These are phyloP conservation scores for Lasioglossum marginatum DNA, from an alignment of 2,888 invertebrate genomes.

Conservation along the genomic window DNA sequence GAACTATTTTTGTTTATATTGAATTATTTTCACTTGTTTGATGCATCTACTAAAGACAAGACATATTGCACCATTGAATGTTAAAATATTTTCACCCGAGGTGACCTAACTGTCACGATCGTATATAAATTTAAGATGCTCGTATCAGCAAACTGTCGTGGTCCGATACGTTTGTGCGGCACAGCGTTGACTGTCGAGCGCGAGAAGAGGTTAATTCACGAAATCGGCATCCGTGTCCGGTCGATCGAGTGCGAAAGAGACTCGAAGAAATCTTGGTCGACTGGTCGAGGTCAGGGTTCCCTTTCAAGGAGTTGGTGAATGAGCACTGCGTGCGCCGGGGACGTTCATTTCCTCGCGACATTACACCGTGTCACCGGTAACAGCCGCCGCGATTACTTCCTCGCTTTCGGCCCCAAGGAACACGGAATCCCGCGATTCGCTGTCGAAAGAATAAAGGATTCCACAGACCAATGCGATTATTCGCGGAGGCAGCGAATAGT, in stretches of 20 bases:
- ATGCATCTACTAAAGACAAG: neutral
- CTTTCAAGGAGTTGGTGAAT: conserved; percentile 32
- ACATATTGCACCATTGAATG: neutral
- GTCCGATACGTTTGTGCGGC: neutral
- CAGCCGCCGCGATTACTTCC: conserved; percentile 60
- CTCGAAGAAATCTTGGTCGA: conserved; percentile 52
- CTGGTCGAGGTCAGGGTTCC: conserved; percentile 68
- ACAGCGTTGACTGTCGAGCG: neutral
- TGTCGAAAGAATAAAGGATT: conserved; percentile 10
- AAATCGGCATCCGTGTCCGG: conserved; percentile 38
- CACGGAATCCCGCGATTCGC: conserved; percentile 7
- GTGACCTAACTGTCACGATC: neutral
- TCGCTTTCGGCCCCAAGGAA: conserved; percentile 38
- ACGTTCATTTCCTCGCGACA: conserved; percentile 50
- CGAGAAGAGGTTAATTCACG: conserved; percentile 6
- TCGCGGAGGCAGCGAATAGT: neutral
- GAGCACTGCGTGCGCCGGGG: conserved; percentile 51
- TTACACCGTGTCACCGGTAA: conserved; percentile 60
- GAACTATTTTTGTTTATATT: too few species aligned
- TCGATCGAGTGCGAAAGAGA: conserved; percentile 24
- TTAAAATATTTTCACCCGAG: neutral
- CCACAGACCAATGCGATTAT: neutral
- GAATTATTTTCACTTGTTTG: neutral
- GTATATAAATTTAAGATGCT: neutral
- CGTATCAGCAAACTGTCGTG: neutral